Conservation (phyloP, 2,797 vertebrate species). For the Smutsia gigantea region DNA sequence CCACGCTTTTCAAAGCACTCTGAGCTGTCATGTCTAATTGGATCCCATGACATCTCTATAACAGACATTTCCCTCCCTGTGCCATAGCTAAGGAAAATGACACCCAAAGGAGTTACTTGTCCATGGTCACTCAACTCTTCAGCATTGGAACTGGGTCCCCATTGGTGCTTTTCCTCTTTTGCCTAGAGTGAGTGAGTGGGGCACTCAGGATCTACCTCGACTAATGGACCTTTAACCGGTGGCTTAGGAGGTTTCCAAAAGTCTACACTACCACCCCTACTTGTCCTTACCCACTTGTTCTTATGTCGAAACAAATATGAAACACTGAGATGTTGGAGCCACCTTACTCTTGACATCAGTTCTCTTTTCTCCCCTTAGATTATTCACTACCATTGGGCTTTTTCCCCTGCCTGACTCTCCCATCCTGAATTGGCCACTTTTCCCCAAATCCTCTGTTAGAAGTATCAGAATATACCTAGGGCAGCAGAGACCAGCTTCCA, state of each 20-base stretch:
- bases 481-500: not conserved
- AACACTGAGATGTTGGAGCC: not conserved
- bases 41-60: not conserved
- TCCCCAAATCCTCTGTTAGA: not conserved
- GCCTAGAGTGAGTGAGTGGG: not conserved
- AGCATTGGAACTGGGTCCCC: not conserved
- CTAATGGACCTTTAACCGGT: not conserved
- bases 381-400: not conserved
- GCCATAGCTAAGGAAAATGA: not conserved
- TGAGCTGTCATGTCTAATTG: not conserved
- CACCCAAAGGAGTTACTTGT: not conserved
- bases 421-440: not conserved
- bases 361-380: not conserved
- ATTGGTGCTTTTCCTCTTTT: not conserved
- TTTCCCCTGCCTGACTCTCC: not conserved
- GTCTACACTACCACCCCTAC: not conserved
- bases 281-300: not conserved
- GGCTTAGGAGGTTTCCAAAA: not conserved
- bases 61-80: not conserved
- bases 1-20: constrained; percentile 3
- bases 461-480: not conserved
- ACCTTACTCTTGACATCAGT: not conserved
- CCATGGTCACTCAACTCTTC: not conserved
- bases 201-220: not conserved
- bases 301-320: not conserved